These are phyloP conservation scores for Zygaena filipendulae DNA, from an alignment of 2,888 invertebrate genomes.

Conservation along the genomic window DNA sequence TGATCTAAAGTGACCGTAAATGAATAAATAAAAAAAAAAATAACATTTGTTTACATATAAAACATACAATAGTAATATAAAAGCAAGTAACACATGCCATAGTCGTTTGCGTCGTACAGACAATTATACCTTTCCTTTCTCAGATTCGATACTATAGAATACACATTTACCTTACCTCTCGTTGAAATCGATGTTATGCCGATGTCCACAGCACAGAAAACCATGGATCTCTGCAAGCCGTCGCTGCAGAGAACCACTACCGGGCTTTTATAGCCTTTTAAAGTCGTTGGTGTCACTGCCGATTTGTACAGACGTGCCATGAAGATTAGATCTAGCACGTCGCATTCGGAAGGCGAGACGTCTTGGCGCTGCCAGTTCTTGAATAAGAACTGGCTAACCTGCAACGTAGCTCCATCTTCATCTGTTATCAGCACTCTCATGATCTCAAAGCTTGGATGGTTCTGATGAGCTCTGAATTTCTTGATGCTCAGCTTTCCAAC, in stretches of 20 bases:
- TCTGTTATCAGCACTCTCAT: no score
- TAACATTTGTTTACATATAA: not conserved
- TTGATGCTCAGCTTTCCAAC: no score
- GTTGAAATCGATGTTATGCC: conserved; percentile 1
- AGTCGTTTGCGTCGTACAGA: conserved; percentile 1
- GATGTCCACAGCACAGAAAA: conserved; percentile 2
- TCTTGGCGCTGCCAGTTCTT: no score
- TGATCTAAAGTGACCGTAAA: no score
- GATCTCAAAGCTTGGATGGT: no score
- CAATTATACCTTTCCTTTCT: conserved; percentile 2
- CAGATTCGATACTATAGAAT: conserved; percentile 2
- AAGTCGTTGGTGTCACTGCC: conserved; percentile 1
- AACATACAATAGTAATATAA: conserved; percentile 1
- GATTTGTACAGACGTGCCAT: conserved; percentile 2
- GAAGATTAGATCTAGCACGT: not conserved
- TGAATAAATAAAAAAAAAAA: no score
- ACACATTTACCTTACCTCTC: conserved; percentile 4
- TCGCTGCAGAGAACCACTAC: conserved; percentile 5
- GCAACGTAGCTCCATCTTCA: no score
- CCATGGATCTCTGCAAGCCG: conserved; percentile 4
- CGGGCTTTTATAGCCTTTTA: conserved; percentile 3
- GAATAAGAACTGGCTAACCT: no score
- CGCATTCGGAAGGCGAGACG: no score
- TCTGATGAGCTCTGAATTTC: no score
- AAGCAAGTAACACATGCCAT: conserved; percentile 2